Evolutionary conservation across 2,113 vertebrate species (phyloP), one percentile per base, ranked within the genome.

Genomic region (Halichoeres trimaculatus): DNA sequence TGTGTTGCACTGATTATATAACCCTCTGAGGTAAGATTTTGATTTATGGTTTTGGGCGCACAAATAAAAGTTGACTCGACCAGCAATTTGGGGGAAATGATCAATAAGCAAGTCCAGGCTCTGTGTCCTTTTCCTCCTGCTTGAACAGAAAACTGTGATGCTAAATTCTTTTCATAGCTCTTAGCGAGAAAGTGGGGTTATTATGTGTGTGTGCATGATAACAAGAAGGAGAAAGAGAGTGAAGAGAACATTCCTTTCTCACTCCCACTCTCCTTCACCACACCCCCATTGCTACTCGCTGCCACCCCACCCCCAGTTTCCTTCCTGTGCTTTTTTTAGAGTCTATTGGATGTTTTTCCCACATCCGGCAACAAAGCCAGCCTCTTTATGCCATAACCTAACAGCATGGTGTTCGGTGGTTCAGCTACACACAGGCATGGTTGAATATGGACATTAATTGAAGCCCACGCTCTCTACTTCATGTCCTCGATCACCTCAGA

Each of bases 291-390:
- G 94, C 94, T 94, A 93, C 82, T 78, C 85, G 20, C 89, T 92
- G 91, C 91, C 86, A 90, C 93, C 88, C 96, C 95, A 95, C 95
- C 95, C 94, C 96, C 95, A 94, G 94, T 95, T 98, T 99, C 97
- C 97, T 99, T 98, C 97, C 97, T 97, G 94, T 92, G 93, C 95
- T 97, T 96, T 97, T 97, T 98, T 97, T 99, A 98, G 96, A 95
- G 94, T 92, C 92, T 87, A 92, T 72, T 93, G 93, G 95, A 95
- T 95, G 96, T 96, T 97, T 96, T 89, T 83, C 82, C 96, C 95
- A 96, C 95, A 93, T 97, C 96, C 95, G 95, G 95, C 93, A 97
- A 97, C 96, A 96, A 96, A 96, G 95, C 95, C 94, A 94, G 94
- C 95, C 95, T 96, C 96, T 89, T 90, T 78, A 94, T 96, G 94